Evolutionary conservation across 2,888 invertebrate genomes (phyloP).

Genomic region (Tetheella fluctuosa): DNA sequence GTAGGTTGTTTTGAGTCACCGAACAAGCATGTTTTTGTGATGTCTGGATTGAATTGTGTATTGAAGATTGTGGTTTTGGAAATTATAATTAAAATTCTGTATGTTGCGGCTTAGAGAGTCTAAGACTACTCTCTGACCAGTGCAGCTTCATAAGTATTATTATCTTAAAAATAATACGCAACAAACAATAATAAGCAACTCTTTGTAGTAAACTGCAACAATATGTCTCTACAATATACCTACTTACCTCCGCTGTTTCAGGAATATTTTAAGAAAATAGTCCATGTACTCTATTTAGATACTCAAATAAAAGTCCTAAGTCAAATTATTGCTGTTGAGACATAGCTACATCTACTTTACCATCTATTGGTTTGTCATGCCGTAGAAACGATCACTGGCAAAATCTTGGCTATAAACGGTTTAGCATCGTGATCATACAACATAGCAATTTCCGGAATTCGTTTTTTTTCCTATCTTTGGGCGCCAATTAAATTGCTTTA

Average conservation of each 20-base stretch:
- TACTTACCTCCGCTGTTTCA: no score
- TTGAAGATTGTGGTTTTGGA: constrained; percentile 14
- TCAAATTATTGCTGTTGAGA: no score
- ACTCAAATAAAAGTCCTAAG: background rate
- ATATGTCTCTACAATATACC: no score
- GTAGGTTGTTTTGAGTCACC: constrained; percentile 37
- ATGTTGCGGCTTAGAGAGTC: constrained; percentile 13
- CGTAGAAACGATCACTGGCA: background rate
- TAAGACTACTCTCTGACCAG: no score
- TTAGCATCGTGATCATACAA: constrained; percentile 29
- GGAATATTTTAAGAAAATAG: no score
- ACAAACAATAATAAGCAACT: no score
- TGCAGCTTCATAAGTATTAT: background rate
- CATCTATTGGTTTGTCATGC: background rate
- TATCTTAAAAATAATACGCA: no score
- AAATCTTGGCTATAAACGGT: constrained; percentile 10
- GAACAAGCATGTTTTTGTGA: constrained; percentile 35
- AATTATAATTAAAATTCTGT: background rate
- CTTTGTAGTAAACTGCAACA: no score
- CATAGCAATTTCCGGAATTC: constrained; percentile 64
- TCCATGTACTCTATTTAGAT: no score
- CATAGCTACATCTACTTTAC: background rate
- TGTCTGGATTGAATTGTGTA: constrained; percentile 29
- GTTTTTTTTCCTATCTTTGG: constrained; percentile 48
- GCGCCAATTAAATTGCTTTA: constrained; percentile 58